Evolutionary conservation across 92 coral and sea anemone species (phyloP), one percentile per base, ranked within the genome.

Genomic region (Montipora capitata): DNA sequence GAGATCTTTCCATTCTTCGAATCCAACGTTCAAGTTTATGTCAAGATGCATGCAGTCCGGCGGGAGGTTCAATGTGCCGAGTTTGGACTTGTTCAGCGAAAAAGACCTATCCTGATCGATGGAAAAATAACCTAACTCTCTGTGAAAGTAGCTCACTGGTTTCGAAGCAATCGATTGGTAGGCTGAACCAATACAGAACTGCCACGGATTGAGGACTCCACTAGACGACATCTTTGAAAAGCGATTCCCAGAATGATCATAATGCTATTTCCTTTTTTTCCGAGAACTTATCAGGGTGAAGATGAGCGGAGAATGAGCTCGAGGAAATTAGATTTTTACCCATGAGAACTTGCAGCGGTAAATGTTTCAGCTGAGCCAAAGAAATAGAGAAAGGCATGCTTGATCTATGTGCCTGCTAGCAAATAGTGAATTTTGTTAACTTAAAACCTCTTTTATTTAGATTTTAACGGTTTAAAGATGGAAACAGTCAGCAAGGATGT

Each of bases 1-100:
- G 39, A 65, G 17, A 0, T 76, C 56, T 66, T 48, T 27, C 89
- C 89, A 85, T 42, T 38, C 64, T 51, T 76, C 89, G 48, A 85
- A 85, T 68, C 89, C 89, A 54, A 63, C 69, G 39, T 85, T 77
- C 68, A 85, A 49, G 49, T 85, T 75, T 75, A 85, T 64, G 67
- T 85, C 76, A 10, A 76, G 76, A 7, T 17, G 43, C 5, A 48
- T 48, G 57, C 68, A 64, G 76, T 51, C 75, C 38, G 18, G 56
- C 3, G 89, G 89, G 2, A 75, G 76, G 9, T 54, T 48, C 65
- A 85, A 54, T 16, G 48, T 51, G 0, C 89, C 82, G 7, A 85
- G 68, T 48, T 85, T 51, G 27, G 83, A 85, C 49, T 65, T 77
- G 76, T 85, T 39, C 39, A 15, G 67, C 8, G 57, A 76, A 72